A percentile compares a stretch with the other conserved stretches of the same genome.
Conservation (phyloP, 1,140 invertebrate genomes). For the Anastrepha obliqua region DNA sequence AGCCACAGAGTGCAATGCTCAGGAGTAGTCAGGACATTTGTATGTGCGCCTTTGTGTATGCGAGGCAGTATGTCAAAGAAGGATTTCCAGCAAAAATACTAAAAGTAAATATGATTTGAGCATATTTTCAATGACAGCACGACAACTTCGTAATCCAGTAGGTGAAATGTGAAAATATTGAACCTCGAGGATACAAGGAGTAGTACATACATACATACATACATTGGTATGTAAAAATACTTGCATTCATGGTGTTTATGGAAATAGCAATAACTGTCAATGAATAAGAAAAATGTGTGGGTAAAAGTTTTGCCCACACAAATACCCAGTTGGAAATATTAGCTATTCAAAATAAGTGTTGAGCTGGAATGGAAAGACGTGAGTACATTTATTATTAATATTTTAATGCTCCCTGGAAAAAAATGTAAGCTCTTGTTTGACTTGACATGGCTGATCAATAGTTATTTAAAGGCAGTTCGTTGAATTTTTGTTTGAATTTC, state of each 20-base stretch:
- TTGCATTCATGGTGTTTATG: neutral
- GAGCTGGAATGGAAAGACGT: too few species aligned
- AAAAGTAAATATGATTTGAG: constrained; percentile 36
- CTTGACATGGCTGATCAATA: too few species aligned
- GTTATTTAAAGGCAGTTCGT: too few species aligned
- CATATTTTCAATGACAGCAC: constrained; percentile 43
- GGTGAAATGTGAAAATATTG: constrained; percentile 40
- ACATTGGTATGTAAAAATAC: too few species aligned
- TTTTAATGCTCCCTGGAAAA: too few species aligned
- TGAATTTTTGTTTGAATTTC: too few species aligned
- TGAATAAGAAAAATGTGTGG: neutral
- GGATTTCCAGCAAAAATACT: constrained; percentile 1
- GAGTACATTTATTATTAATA: too few species aligned
- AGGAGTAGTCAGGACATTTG: neutral
- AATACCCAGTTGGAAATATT: neutral
- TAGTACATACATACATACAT: too few species aligned
- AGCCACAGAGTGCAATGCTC: neutral
- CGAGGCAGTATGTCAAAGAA: neutral
- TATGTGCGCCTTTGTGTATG: neutral
- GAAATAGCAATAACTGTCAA: constrained; percentile 28
- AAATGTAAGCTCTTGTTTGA: too few species aligned
- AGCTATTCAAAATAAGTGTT: too few species aligned
- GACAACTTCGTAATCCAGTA: constrained; percentile 1
- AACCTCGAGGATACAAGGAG: neutral
- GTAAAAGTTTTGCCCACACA: neutral